These are phyloP conservation scores for Zalophus californianus DNA, from an alignment of 2,797 vertebrate genomes.

Conservation along the genomic window DNA sequence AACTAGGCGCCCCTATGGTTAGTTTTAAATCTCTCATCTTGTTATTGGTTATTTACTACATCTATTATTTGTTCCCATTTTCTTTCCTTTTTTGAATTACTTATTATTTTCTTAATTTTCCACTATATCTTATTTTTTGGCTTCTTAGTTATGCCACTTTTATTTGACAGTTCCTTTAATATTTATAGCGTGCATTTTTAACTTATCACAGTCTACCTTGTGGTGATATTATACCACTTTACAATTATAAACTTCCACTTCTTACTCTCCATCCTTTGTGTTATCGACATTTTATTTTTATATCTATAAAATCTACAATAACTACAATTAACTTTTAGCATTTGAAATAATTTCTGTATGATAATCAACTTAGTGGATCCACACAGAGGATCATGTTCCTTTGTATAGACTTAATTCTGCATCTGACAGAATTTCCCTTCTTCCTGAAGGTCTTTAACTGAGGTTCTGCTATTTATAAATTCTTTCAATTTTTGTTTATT, in stretches of 20 bases:
- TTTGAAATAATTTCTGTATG: background rate
- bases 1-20: too few relatives aligned
- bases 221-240: background rate
- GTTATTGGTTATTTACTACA: background rate
- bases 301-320: background rate
- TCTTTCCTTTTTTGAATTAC: background rate
- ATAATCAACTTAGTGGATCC: background rate
- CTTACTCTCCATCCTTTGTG: background rate
- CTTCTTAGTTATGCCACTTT: background rate
- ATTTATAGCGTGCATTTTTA: background rate
- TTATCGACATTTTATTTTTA: background rate
- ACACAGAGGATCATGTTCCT: background rate
- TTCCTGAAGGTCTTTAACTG: background rate
- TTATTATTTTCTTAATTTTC: background rate
- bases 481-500: background rate
- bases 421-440: background rate
- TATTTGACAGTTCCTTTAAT: background rate
- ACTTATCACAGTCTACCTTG: background rate
- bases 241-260: background rate
- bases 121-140: background rate
- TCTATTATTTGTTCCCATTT: background rate
- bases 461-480: background rate
- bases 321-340: background rate
- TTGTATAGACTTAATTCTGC: background rate
- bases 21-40: background rate